phyloP scores from a whole-genome alignment of 2,888 invertebrate species.

The Agrilus cyanescens region DNA sequence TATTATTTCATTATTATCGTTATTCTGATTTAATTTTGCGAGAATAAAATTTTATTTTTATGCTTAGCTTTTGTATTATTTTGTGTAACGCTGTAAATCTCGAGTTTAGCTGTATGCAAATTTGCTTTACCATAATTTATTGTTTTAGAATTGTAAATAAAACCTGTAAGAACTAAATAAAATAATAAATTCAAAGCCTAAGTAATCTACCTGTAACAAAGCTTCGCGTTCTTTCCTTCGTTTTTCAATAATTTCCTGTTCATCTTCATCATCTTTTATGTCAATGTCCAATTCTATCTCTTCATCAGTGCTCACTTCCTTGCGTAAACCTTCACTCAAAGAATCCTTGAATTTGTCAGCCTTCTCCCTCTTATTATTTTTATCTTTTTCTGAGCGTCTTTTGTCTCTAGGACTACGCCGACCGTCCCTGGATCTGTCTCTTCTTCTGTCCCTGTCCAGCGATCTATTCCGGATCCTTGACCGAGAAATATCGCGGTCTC shows the following conservation, averaged over 20 bases:
- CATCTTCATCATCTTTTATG: constrained; percentile 75
- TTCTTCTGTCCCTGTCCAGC: constrained; percentile 25
- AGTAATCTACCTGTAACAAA: constrained; percentile 56
- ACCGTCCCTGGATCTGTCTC: constrained; percentile 15
- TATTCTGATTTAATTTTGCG: no score
- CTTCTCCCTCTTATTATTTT: constrained; percentile 29
- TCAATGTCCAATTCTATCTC: constrained; percentile 65
- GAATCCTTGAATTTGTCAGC: constrained; percentile 58
- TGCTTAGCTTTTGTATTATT: no score
- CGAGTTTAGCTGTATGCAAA: no score
- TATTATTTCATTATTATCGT: no score
- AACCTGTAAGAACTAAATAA: no score
- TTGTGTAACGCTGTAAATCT: no score
- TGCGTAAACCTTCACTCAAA: constrained; percentile 66
- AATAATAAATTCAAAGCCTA: no score
- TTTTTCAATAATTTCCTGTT: constrained; percentile 84
- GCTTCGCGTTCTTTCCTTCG: constrained; percentile 80
- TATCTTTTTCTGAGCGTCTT: constrained; percentile 31
- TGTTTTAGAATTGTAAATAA: no score
- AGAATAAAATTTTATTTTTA: no score
- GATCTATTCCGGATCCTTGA: constrained; percentile 23
- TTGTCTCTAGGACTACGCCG: constrained; percentile 27
- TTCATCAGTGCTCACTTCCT: constrained; percentile 57
- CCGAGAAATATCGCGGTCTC: constrained; percentile 17
- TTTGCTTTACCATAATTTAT: no score